Conservation (phyloP, 2,888 invertebrate species). For the Ommatoiulus sabulosus region DNA sequence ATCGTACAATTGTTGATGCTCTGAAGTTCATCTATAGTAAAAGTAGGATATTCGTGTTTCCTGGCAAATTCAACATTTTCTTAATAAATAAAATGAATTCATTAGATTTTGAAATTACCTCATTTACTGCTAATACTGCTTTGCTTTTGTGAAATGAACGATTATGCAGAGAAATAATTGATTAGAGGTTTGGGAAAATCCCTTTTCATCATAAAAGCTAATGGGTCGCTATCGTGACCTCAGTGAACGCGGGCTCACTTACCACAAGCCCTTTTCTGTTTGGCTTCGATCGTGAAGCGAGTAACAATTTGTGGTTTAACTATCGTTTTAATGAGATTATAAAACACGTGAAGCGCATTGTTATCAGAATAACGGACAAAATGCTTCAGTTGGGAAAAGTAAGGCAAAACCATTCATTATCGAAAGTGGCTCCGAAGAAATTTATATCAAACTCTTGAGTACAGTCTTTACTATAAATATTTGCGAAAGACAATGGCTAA, state of each 20-base stretch:
- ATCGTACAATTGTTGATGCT: no score
- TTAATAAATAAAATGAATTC: no score
- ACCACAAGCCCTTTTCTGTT: constrained; percentile 29
- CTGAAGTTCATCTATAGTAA: no score
- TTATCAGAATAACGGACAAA: background rate
- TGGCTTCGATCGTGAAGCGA: background rate
- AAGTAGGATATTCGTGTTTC: no score
- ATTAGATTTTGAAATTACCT: background rate
- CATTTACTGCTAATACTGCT: background rate
- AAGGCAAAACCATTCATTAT: background rate
- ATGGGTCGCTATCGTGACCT: constrained; percentile 26
- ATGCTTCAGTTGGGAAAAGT: background rate
- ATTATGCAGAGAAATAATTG: background rate
- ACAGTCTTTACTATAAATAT: background rate
- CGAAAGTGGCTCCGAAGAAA: background rate
- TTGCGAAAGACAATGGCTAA: background rate
- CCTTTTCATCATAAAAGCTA: constrained; percentile 26
- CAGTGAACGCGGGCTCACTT: background rate
- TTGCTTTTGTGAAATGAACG: background rate
- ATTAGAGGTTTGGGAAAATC: background rate
- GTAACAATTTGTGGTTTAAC: constrained; percentile 40
- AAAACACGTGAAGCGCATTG: constrained; percentile 26
- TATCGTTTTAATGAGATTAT: background rate
- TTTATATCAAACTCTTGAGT: background rate
- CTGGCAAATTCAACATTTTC: no score